Evolutionary conservation across 2,888 invertebrate genomes (phyloP), one percentile per base, ranked within the genome.

Genomic region (Empis livida): DNA sequence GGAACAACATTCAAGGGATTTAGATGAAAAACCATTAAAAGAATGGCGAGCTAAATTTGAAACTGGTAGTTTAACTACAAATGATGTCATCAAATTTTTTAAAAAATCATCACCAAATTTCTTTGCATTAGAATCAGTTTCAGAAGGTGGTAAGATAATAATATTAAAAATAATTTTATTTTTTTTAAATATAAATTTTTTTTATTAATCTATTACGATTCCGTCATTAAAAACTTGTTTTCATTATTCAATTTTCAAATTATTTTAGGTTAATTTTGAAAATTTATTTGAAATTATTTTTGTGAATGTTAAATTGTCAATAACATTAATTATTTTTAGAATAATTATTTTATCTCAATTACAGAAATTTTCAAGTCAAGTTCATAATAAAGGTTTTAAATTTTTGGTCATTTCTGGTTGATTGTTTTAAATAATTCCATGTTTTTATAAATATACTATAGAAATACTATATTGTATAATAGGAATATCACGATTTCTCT

Each of bases 1-100:
- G 13, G 41, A 41, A 14, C 23, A 41, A n/a, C 41, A 20, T 10
- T 10, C 27, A 27, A 27, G 27, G 31, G 49, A 50, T 43, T 41
- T 20, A 27, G 42, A 46, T 35, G 52, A 55, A 37, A 52, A 49
- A 39, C 64, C 64, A 11, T 49, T 69, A 13, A 70, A 69, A 57
- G 63, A 68, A 54, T 69, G 70, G 69, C 64, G 68, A 49, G 58
- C 67, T 10, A 67, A 65, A 54, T 60, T 60, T 40, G 66, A 65
- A 49, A 56, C 62, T 44, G 67, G 67, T 42, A 63, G 63, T 46
- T 53, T 69, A 46, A 55, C 58, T 39, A 57, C 60, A 49, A 58
- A 55, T 40, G 66, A 68, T 51, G 59, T 70, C 41, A 59, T 62
- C 15, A 64, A 64, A 13, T 66, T 62, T 52, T 67, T 70, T 55